These are phyloP conservation scores for Drosophila hamatofila DNA, from an alignment of 2,888 invertebrate genomes.

Conservation along the genomic window DNA sequence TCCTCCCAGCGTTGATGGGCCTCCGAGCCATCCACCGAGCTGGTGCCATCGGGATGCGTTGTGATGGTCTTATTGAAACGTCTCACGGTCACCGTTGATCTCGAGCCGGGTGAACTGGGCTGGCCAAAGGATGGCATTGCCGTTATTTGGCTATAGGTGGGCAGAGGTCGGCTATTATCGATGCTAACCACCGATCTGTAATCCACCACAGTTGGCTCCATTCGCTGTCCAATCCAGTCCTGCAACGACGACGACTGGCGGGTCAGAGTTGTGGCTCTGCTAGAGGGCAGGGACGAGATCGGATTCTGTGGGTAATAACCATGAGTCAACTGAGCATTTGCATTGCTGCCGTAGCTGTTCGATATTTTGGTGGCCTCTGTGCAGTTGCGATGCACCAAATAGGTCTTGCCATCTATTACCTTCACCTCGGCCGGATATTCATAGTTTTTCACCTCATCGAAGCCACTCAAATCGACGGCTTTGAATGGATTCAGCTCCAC, in stretches of 20 bases:
- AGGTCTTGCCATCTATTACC: conserved; percentile 83
- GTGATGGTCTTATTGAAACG: conserved; percentile 80
- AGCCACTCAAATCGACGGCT: conserved; percentile 75
- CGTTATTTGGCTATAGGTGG: conserved; percentile 28
- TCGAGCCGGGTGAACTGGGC: conserved; percentile 33
- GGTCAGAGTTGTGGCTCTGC: conserved; percentile 42
- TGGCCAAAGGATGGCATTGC: conserved; percentile 49
- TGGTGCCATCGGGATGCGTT: conserved; percentile 77
- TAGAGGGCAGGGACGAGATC: conserved; percentile 5
- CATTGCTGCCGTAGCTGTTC: conserved; percentile 47
- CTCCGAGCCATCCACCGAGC: conserved; percentile 78
- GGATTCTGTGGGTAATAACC: conserved; percentile 26
- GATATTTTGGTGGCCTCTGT: conserved; percentile 77
- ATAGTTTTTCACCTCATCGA: conserved; percentile 81
- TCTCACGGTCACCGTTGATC: conserved; percentile 72
- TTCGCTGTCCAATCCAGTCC: conserved; percentile 74
- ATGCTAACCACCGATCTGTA: conserved; percentile 82
- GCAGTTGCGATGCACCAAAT: conserved; percentile 83
- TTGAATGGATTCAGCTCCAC: conserved; percentile 66
- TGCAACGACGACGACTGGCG: conserved; percentile 71
- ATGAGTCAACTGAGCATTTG: conserved; percentile 40
- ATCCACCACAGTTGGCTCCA: conserved; percentile 79
- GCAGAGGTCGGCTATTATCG: conserved; percentile 30
- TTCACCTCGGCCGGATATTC: conserved; percentile 83
- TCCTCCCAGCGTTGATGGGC: conserved; percentile 82